These are phyloP conservation scores for Chiloscyllium plagiosum DNA, from an alignment of 2,113 vertebrate species.

Conservation along the genomic window DNA sequence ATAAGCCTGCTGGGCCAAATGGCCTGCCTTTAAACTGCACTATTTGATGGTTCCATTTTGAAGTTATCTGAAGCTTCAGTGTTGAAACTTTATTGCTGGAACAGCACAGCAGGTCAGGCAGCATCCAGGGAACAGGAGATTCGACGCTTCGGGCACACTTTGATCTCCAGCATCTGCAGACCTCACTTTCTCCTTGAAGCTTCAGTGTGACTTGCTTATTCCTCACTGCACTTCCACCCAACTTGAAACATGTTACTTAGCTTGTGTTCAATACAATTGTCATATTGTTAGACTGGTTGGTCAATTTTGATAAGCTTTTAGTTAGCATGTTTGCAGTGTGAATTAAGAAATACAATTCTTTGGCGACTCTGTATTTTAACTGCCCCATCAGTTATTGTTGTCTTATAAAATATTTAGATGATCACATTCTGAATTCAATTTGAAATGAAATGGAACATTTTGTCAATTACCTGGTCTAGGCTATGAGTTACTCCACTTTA, in stretches of 20 bases:
- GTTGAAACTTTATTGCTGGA: too few relatives aligned
- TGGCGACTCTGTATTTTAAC: not conserved
- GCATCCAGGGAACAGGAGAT: too few relatives aligned
- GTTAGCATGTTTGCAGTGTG: not conserved
- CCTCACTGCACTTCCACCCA: not conserved
- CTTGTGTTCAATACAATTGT: not conserved
- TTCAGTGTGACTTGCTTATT: not conserved
- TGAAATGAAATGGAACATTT: not conserved
- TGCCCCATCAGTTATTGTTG: not conserved
- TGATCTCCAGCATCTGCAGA: too few relatives aligned
- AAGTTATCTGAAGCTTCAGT: not conserved
- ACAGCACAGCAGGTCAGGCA: too few relatives aligned
- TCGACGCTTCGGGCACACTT: too few relatives aligned
- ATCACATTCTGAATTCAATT: not conserved
- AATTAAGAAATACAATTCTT: not conserved
- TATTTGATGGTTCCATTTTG: not conserved
- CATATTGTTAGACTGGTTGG: not conserved
- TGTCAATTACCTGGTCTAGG: not conserved
- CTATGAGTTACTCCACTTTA: not conserved
- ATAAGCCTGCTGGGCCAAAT: not conserved
- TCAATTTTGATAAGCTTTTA: not conserved
- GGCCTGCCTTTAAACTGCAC: not conserved
- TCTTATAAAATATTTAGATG: not conserved
- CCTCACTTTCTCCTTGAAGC: too few relatives aligned
- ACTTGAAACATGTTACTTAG: not conserved